A percentile compares a stretch with the other conserved stretches of the same genome.
Evolutionary conservation across 2,888 invertebrate genomes (phyloP).

Genomic region (Melieria omissa): DNA sequence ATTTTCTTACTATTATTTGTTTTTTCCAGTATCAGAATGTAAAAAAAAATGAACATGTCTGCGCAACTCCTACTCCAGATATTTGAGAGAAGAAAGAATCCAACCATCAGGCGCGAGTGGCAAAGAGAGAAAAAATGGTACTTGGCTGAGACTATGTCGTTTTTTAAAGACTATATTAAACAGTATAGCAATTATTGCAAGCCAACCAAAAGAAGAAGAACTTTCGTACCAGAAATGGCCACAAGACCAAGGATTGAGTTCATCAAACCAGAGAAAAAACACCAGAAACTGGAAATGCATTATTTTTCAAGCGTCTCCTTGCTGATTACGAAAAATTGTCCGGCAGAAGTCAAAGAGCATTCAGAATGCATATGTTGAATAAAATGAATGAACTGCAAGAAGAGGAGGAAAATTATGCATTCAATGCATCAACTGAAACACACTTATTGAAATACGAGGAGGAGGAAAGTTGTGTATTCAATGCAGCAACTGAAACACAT

Average conservation of each 20-base stretch:
- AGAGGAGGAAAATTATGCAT: constrained; percentile 22
- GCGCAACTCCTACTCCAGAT: constrained; percentile 32
- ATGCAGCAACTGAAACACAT: too few species aligned
- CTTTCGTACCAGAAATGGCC: constrained; percentile 18
- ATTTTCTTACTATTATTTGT: neutral
- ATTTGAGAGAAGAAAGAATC: constrained; percentile 30
- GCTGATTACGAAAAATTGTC: constrained; percentile 35
- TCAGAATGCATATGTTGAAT: constrained; percentile 26
- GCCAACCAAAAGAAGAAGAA: constrained; percentile 28
- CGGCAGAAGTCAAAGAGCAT: constrained; percentile 28
- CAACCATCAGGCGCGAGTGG: constrained; percentile 24
- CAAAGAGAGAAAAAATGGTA: constrained; percentile 35
- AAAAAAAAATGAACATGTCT: constrained; percentile 36
- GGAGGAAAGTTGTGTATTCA: too few species aligned
- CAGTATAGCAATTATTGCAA: constrained; percentile 19
- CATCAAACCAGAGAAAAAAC: constrained; percentile 26
- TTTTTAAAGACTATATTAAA: constrained; percentile 27
- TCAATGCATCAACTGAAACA: neutral
- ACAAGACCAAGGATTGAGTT: constrained; percentile 27
- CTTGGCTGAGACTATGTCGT: constrained; percentile 30
- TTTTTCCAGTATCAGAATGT: constrained; percentile 35
- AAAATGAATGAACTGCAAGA: constrained; percentile 34
- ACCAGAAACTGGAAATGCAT: constrained; percentile 28
- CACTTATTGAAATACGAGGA: too few species aligned
- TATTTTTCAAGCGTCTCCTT: constrained; percentile 38